Percentiles rank a stretch among this genome's conserved stretches.
Evolutionary conservation across 2,797 vertebrate genomes (phyloP).

Genomic region (Coregonus sp.): DNA sequence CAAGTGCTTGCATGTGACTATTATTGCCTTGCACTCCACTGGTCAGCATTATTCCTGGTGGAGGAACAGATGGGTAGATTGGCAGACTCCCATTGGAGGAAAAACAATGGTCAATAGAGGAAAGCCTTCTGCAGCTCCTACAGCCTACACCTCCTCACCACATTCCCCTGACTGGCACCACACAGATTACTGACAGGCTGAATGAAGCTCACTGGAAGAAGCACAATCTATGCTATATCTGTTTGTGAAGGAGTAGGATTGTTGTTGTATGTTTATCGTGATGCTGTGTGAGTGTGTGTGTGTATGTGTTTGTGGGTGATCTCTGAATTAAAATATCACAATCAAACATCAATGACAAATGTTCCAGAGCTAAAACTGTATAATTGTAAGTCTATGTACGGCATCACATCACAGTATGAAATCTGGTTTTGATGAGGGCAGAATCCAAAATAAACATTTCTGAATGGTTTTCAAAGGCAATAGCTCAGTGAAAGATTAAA

Average conservation of each 20-base stretch:
- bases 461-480: neutral
- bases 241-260: neutral
- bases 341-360: neutral
- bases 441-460: neutral
- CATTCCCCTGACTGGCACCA: conserved; percentile 16
- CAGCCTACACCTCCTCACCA: neutral
- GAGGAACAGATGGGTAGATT: neutral
- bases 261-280: neutral
- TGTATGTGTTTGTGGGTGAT: neutral
- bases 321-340: neutral
- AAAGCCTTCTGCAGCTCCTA: conserved; percentile 1
- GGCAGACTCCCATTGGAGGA: neutral
- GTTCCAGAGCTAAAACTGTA: neutral
- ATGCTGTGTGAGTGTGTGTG: neutral
- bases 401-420: neutral
- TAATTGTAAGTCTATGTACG: neutral
- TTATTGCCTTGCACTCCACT: neutral
- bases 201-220: neutral
- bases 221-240: neutral
- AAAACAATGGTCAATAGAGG: conserved; percentile 11
- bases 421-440: neutral
- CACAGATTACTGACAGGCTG: conserved; percentile 17
- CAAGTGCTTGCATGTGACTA: neutral
- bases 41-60: neutral
- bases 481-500: neutral